Percentiles rank a stretch among this genome's conserved stretches.
phyloP scores from a whole-genome alignment of 2,113 vertebrate genomes.

The Brachypodius melanocephalos region DNA sequence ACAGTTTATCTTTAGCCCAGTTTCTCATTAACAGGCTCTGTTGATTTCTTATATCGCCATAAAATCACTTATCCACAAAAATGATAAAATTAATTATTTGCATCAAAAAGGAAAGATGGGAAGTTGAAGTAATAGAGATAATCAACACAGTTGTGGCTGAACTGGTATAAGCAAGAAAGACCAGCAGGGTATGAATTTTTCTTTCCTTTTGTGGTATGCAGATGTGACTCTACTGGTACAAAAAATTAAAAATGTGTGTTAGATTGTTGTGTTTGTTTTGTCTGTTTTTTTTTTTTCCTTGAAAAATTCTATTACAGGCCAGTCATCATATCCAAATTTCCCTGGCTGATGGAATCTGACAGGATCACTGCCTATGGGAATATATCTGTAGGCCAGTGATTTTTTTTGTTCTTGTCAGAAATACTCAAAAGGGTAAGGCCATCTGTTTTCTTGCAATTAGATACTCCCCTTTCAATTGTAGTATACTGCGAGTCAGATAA shows the following conservation, averaged over 20 bases:
- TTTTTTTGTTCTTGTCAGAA: constrained; percentile 49
- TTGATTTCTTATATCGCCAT: not conserved
- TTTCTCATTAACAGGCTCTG: not conserved
- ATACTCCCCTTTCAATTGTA: constrained; percentile 55
- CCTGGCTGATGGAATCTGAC: constrained; percentile 43
- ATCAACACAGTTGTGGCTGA: not conserved
- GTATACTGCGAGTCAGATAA: constrained; percentile 14
- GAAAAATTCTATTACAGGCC: constrained; percentile 22
- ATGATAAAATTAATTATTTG: not conserved
- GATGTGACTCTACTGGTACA: not conserved
- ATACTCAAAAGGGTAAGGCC: constrained; percentile 44
- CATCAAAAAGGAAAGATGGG: not conserved
- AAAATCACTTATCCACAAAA: not conserved
- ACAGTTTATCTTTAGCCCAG: not conserved
- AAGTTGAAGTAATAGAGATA: not conserved
- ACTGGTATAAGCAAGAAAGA: not conserved
- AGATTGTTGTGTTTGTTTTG: not conserved
- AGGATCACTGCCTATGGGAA: not conserved
- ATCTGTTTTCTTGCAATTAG: constrained; percentile 65
- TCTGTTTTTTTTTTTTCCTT: not conserved
- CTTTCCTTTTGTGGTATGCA: not conserved
- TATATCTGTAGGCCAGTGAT: constrained; percentile 24
- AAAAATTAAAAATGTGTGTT: not conserved
- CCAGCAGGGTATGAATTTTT: not conserved
- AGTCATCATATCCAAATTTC: constrained; percentile 20